Percentiles rank a stretch among this genome's conserved stretches.
Conservation (phyloP, 2,797 vertebrate genomes). For the Aselliscus stoliczkanus region DNA sequence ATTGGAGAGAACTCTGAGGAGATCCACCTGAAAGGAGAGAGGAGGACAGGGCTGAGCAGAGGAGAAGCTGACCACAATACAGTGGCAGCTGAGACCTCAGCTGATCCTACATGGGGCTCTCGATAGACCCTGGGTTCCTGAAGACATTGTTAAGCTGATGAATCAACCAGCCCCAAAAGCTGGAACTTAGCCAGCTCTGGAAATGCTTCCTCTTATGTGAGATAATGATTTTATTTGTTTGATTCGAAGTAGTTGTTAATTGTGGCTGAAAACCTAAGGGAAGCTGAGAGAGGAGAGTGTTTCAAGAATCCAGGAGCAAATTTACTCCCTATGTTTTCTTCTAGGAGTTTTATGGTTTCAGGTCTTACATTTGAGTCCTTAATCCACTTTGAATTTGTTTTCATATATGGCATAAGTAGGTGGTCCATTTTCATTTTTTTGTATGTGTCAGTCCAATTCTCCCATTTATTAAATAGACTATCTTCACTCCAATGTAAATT, state of each 20-base stretch:
- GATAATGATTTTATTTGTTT: conserved; percentile 13
- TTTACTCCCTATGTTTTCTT: no score
- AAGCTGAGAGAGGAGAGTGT: background rate
- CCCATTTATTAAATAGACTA: no score
- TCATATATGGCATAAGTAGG: no score
- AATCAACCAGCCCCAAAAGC: background rate
- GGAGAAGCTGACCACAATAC: background rate
- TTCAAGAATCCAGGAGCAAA: background rate
- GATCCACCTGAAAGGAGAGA: background rate
- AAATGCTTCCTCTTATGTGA: background rate
- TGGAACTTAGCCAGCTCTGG: background rate
- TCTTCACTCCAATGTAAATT: no score
- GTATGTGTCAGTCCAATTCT: no score
- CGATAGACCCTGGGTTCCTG: background rate
- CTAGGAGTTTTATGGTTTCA: no score
- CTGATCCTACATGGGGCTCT: background rate
- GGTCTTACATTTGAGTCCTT: no score
- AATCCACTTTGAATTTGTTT: no score
- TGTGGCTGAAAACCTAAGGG: background rate
- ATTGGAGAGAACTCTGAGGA: background rate
- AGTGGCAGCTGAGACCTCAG: background rate
- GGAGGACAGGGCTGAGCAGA: background rate
- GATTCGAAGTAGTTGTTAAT: background rate
- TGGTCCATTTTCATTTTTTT: no score
- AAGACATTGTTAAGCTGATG: background rate